Conservation (phyloP, 2,888 invertebrate species). For the Drosophila rubida region DNA sequence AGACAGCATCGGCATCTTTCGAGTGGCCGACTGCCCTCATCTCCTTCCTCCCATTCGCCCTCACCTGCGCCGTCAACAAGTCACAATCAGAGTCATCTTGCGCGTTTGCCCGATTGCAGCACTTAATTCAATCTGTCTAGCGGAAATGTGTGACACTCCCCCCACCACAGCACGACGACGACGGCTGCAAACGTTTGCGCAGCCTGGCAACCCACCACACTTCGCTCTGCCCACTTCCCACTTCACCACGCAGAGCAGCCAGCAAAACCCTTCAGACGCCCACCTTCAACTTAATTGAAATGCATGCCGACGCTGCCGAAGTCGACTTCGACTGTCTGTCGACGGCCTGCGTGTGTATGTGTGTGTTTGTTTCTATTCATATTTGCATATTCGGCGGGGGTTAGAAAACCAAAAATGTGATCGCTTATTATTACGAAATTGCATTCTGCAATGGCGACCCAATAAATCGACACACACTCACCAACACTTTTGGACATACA, state of each 20-base stretch:
- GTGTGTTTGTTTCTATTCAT: slow-evolving; percentile 3
- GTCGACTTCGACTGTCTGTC: neutral
- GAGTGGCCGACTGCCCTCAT: neutral
- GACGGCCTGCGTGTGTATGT: neutral
- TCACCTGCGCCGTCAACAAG: slow-evolving; percentile 58
- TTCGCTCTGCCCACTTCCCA: neutral
- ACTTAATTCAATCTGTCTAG: slow-evolving; percentile 53
- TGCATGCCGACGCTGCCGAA: slow-evolving; percentile 53
- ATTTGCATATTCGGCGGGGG: slow-evolving; percentile 47
- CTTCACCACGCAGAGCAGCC: neutral
- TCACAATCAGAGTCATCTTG: slow-evolving; percentile 47
- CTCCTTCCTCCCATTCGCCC: neutral
- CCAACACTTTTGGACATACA: neutral
- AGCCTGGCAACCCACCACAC: neutral
- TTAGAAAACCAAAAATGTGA: slow-evolving; percentile 32
- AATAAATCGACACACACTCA: slow-evolving; percentile 41
- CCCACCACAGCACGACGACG: neutral
- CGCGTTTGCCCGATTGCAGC: slow-evolving; percentile 27
- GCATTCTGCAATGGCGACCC: slow-evolving; percentile 65
- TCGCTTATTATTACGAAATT: slow-evolving; percentile 63
- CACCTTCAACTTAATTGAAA: slow-evolving; percentile 46
- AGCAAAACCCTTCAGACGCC: slow-evolving; percentile 35
- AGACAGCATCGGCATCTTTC: slow-evolving; percentile 13
- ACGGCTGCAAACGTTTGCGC: neutral
- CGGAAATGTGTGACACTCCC: slow-evolving; percentile 57